Percentiles rank a stretch among this genome's conserved stretches.
phyloP scores from a whole-genome alignment of 2,797 vertebrate genomes.

The Cichlasoma orientale region DNA sequence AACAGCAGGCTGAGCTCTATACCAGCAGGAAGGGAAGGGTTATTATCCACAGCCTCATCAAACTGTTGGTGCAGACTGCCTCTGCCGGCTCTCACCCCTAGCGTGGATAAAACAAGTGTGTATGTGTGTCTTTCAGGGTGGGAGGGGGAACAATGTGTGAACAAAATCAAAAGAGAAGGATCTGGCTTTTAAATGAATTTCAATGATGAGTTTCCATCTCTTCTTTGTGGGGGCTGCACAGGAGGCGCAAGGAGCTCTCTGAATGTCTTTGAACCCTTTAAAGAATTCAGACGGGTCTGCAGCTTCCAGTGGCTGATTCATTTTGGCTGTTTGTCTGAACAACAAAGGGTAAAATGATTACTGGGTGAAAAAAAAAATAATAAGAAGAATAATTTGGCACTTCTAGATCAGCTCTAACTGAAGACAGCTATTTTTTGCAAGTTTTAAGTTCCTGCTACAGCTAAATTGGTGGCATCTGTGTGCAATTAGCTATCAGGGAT shows the following conservation, averaged over 20 bases:
- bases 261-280: constrained; percentile 54
- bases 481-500: constrained; percentile 71
- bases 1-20: constrained; percentile 64
- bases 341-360: constrained; percentile 37
- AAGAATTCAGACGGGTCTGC: constrained; percentile 49
- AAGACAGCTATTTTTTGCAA: constrained; percentile 8
- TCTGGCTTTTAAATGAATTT: constrained; percentile 68
- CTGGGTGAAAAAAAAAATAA: not conserved
- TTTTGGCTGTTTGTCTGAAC: constrained; percentile 31
- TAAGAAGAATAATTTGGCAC: not conserved
- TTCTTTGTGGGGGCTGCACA: constrained; percentile 31
- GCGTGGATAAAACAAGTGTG: constrained; percentile 14
- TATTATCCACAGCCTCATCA: constrained; percentile 66
- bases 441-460: constrained; percentile 29
- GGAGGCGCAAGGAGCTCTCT: constrained; percentile 29
- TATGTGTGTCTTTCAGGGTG: not conserved
- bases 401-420: not conserved
- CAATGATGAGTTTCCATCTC: constrained; percentile 50
- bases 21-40: constrained; percentile 60
- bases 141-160: constrained; percentile 28
- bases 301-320: constrained; percentile 25
- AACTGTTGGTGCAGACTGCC: constrained; percentile 33
- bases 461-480: constrained; percentile 72
- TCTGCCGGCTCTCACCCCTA: constrained; percentile 29
- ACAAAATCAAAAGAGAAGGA: constrained; percentile 63